Evolutionary conservation across 2,797 vertebrate species (phyloP), one percentile per base, ranked within the genome.

Genomic region (Poecilia wingei): DNA sequence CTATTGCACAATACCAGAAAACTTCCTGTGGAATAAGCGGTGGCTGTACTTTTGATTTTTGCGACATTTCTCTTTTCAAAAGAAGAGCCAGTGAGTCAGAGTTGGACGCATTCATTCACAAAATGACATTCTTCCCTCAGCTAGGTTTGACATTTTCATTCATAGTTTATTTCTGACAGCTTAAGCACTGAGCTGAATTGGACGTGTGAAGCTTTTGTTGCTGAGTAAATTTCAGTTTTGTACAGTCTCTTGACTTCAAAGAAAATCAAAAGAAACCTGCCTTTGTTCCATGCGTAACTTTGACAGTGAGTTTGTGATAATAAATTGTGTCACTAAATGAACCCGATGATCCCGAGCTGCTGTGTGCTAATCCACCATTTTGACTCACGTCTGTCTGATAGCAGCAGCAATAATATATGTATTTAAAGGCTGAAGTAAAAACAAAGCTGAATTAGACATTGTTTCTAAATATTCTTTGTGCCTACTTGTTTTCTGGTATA

Each of bases 1-100:
- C 86, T 92, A 70, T 92, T 92, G 77, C 88, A 87, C 81, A 92
- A 89, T 16, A 77, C 20, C 75, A 81, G 59, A 85, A 80, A 70
- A 82, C 85, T 91, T 91, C 87, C 90, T 90, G 86, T 82, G 4
- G 18, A 83, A 88, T 72, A 61, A 86, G 76, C 69, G 73, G 45
- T 12, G 0, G 57, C 53, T 82, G 87, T 89, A 82, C 79, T 91
- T 90, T 86, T 84, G 69, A 81, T 78, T 88, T 88, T 91, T 91
- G 80, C 75, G 5, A 90, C 84, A 90, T 82, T 77, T 78, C 8
- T 28, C 22, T 80, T 79, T 81, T 85, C 82, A 72, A 33, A 59
- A 82, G 78, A 87, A 76, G 69, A 89, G 61, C 73, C 41, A 33
- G 64, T 89, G 87, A 86, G 81, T 89, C 87, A 92, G 75, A 84